A percentile compares a stretch with the other conserved stretches of the same genome.
Conservation (phyloP, 2,888 invertebrate species). For the Orthosia gothica region DNA sequence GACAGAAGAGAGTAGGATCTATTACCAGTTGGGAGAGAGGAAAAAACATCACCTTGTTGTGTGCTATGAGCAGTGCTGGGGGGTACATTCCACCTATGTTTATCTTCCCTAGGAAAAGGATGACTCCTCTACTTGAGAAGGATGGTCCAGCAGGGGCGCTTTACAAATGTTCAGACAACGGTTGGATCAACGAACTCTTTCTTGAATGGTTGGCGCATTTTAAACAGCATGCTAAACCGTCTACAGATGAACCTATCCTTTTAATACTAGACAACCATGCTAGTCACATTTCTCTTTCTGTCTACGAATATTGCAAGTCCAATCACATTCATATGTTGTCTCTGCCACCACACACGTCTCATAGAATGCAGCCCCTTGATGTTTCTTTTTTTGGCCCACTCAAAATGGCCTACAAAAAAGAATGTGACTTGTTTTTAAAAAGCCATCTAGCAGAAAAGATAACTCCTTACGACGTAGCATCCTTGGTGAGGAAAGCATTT, state of each 20-base stretch:
- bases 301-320: not conserved
- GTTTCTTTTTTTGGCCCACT: not conserved
- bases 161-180: slow-evolving; percentile 69
- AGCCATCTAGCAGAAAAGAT: not conserved
- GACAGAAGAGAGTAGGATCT: slow-evolving; percentile 79
- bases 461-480: not conserved
- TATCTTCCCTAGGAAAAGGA: slow-evolving; percentile 81
- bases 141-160: slow-evolving; percentile 80
- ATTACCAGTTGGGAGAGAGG: slow-evolving; percentile 81
- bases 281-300: slow-evolving; percentile 1
- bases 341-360: not conserved
- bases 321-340: not conserved
- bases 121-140: slow-evolving; percentile 77
- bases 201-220: slow-evolving; percentile 38
- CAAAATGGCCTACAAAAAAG: not conserved
- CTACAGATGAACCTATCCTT: not conserved
- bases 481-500: slow-evolving; percentile 38
- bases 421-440: not conserved
- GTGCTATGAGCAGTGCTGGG: slow-evolving; percentile 79
- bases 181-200: slow-evolving; percentile 71
- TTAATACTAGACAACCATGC: not conserved
- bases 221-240: not conserved
- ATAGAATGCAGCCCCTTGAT: not conserved
- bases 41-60: slow-evolving; percentile 78
- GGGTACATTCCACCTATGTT: slow-evolving; percentile 59